Evolutionary conservation across 1,140 invertebrate genomes (phyloP).

Genomic region (Bombus soroeensis): DNA sequence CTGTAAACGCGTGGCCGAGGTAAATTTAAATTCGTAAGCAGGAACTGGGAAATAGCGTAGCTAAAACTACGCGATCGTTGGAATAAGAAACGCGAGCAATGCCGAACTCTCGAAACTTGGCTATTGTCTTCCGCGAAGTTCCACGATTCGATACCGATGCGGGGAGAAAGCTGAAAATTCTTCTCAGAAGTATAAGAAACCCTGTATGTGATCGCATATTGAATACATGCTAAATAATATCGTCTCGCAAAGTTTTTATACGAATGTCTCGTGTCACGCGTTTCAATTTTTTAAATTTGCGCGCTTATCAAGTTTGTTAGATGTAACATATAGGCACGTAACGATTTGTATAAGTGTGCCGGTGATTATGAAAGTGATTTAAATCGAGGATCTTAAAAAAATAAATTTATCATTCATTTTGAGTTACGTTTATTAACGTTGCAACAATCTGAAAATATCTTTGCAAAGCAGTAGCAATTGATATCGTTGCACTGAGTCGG

Average conservation of each 20-base stretch:
- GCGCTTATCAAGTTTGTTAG: neutral
- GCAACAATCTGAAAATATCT: too few relatives aligned
- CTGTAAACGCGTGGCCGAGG: constrained; percentile 8
- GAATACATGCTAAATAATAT: constrained; percentile 10
- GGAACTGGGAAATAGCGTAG: neutral
- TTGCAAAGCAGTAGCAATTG: too few relatives aligned
- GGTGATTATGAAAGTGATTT: too few relatives aligned
- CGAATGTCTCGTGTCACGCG: neutral
- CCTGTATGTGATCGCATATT: neutral
- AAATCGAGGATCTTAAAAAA: too few relatives aligned
- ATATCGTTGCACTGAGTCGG: too few relatives aligned
- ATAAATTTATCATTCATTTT: too few relatives aligned
- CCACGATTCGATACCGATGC: neutral
- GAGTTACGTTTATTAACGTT: too few relatives aligned
- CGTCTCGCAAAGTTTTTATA: neutral
- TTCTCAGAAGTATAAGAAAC: neutral
- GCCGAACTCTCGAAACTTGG: constrained; percentile 1
- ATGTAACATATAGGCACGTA: neutral
- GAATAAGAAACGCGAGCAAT: constrained; percentile 25
- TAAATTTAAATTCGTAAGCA: constrained; percentile 37
- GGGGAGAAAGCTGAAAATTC: neutral
- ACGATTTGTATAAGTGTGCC: too few relatives aligned
- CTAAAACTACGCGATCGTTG: constrained; percentile 5
- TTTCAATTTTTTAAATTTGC: neutral
- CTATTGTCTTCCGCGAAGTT: neutral